These are phyloP conservation scores for Trachelipus rathkii DNA, from an alignment of 1,140 invertebrate species.

Conservation along the genomic window DNA sequence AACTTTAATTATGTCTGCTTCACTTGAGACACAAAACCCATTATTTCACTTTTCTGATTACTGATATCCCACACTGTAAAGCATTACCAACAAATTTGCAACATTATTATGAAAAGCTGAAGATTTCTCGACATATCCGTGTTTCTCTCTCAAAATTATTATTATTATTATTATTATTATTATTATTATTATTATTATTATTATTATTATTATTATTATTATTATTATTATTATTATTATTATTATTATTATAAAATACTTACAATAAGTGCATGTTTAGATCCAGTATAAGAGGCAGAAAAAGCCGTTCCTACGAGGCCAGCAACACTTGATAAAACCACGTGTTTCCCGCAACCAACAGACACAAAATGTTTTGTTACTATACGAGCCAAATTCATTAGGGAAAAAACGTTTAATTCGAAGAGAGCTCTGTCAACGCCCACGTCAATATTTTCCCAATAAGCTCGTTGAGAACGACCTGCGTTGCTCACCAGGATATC, in stretches of 20 bases:
- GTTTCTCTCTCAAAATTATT: no score
- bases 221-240: no score
- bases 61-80: no score
- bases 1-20: no score
- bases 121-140: no score
- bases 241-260: constrained; percentile 40
- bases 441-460: constrained; percentile 70
- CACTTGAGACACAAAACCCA: no score
- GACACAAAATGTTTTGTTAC: constrained; percentile 52
- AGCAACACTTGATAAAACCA: constrained; percentile 67
- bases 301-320: constrained; percentile 66
- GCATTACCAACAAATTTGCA: no score
- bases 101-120: no score
- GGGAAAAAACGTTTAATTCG: constrained; percentile 74
- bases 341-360: constrained; percentile 58
- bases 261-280: constrained; percentile 79
- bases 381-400: constrained; percentile 65
- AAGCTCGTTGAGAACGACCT: constrained; percentile 71
- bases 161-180: no score
- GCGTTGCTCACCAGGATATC: constrained; percentile 79
- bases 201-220: no score
- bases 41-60: no score
- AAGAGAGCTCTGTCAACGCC: constrained; percentile 73
- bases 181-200: no score
- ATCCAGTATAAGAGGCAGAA: constrained; percentile 71